phyloP scores from a whole-genome alignment of 2,113 vertebrate species.

The Glaucidium brasilianum region DNA sequence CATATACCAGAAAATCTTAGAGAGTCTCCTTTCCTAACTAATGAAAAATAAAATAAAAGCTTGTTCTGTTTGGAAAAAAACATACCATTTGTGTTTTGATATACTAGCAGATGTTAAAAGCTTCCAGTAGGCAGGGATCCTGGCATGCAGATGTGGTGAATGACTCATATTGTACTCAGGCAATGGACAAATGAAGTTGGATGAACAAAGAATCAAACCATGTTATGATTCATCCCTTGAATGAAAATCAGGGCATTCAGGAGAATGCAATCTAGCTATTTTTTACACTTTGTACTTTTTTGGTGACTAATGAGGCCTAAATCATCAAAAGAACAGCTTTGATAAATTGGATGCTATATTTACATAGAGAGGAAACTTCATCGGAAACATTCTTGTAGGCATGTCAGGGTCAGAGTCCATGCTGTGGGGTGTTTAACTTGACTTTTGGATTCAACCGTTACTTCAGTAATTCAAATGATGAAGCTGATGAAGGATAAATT shows the following conservation, averaged over 20 bases:
- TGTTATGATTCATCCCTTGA: background rate
- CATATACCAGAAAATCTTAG: background rate
- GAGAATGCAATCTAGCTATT: background rate
- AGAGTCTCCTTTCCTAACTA: background rate
- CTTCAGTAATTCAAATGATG: background rate
- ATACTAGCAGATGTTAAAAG: background rate
- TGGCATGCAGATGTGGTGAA: background rate
- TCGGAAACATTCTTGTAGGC: background rate
- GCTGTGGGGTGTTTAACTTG: background rate
- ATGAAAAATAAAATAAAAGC: background rate
- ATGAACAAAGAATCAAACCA: background rate
- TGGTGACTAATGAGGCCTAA: background rate
- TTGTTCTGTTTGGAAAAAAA: background rate
- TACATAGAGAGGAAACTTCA: background rate
- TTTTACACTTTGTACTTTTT: background rate
- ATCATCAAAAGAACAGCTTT: background rate
- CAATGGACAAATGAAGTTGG: background rate
- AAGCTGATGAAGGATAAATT: background rate
- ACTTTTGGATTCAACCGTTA: background rate
- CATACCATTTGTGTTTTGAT: background rate
- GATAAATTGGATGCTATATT: background rate
- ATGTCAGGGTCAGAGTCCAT: background rate
- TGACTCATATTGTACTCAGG: background rate
- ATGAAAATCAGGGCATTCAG: background rate
- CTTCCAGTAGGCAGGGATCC: background rate